Evolutionary conservation across 2,113 vertebrate genomes (phyloP).

Genomic region (Lophochroa leadbeateri): DNA sequence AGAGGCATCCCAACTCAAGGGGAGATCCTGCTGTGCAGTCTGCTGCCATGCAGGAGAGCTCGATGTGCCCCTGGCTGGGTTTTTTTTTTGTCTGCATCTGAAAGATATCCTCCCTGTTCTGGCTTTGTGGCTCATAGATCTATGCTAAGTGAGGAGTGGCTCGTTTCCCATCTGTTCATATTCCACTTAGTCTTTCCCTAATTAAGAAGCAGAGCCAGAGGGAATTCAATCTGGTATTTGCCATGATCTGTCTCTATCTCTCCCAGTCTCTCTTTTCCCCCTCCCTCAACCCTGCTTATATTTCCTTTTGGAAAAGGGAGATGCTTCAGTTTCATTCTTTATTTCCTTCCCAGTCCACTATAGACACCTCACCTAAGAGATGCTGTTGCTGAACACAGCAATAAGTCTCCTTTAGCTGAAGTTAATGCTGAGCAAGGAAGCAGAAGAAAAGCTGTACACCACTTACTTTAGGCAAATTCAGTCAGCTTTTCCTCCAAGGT

Average conservation of each 20-base stretch:
- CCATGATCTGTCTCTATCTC: neutral
- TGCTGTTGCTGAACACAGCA: accelerated
- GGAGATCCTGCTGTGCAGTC: too few relatives aligned
- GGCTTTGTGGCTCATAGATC: neutral
- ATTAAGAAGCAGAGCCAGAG: slow-evolving; percentile 38
- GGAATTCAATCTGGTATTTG: slow-evolving; percentile 21
- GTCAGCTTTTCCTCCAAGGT: neutral
- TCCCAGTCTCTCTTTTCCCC: neutral
- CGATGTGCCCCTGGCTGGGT: too few relatives aligned
- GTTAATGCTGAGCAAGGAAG: neutral
- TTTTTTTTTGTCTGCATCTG: neutral
- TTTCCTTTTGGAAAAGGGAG: neutral
- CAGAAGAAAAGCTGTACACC: neutral
- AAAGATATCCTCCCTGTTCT: neutral
- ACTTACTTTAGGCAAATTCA: neutral
- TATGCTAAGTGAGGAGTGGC: neutral
- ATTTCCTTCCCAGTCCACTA: neutral
- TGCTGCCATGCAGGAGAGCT: too few relatives aligned
- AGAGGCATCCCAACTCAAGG: too few relatives aligned
- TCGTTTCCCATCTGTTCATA: slow-evolving; percentile 48
- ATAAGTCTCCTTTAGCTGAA: neutral
- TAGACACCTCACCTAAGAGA: neutral
- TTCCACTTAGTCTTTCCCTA: slow-evolving; percentile 33
- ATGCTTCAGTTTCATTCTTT: neutral
- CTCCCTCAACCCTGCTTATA: neutral